Percentiles rank a stretch among this genome's conserved stretches.
phyloP scores from a whole-genome alignment of 1,140 invertebrate species.

The Drosophila kepulauana region DNA sequence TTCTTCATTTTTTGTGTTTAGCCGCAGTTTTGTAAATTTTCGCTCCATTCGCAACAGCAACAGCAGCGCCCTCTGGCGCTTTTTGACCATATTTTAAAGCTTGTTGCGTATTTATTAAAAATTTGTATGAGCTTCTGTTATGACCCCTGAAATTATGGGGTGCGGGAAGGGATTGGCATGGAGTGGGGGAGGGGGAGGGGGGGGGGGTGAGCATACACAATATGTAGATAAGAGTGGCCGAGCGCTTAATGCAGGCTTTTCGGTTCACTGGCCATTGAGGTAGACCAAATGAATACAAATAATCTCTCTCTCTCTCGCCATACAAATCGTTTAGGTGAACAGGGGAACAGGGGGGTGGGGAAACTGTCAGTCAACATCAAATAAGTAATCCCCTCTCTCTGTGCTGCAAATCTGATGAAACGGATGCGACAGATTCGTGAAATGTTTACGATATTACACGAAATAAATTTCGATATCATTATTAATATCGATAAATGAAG shows the following conservation, averaged over 20 bases:
- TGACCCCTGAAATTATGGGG: not conserved
- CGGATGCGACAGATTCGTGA: constrained; percentile 6
- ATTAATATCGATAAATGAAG: not conserved
- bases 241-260: constrained; percentile 33
- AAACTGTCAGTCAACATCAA: constrained; percentile 11
- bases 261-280: constrained; percentile 35
- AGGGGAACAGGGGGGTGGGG: too few species aligned
- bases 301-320: constrained; percentile 3
- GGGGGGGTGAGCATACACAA: not conserved
- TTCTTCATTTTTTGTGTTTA: constrained; percentile 7
- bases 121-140: constrained; percentile 21
- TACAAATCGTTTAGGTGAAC: constrained; percentile 4
- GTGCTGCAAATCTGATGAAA: constrained; percentile 2
- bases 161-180: not conserved
- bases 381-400: constrained; percentile 3
- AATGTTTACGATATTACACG: not conserved
- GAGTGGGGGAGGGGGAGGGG: too few species aligned
- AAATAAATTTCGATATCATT: too few species aligned
- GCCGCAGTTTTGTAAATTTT: constrained; percentile 40
- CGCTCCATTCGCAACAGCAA: constrained; percentile 21
- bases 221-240: constrained; percentile 30
- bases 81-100: constrained; percentile 43
- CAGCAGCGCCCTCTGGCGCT: not conserved
- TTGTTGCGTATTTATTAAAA: constrained; percentile 49
- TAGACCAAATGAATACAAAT: constrained; percentile 33